Evolutionary conservation across 2,888 invertebrate species (phyloP).

Genomic region (Cybosia mesomella): DNA sequence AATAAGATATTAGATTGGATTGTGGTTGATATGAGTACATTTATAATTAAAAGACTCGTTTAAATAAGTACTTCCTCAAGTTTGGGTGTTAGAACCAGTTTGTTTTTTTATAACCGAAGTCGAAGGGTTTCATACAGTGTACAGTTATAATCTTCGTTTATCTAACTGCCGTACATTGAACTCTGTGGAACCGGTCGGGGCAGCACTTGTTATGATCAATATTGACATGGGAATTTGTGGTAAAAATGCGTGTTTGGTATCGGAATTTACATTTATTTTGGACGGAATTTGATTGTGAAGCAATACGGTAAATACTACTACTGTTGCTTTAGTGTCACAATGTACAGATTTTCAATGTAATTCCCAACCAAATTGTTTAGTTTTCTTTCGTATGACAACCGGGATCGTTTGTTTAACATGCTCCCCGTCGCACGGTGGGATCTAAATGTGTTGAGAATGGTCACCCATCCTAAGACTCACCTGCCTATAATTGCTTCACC

Average conservation of each 20-base stretch:
- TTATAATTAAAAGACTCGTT: background rate
- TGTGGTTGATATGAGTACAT: too few species aligned
- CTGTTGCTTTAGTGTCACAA: too few species aligned
- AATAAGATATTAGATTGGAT: too few species aligned
- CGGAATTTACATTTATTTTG: background rate
- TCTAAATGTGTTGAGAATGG: too few species aligned
- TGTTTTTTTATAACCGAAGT: background rate
- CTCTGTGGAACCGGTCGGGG: constrained; percentile 9
- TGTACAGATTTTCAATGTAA: too few species aligned
- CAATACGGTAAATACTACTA: too few species aligned
- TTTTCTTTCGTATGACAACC: too few species aligned
- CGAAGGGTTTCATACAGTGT: background rate
- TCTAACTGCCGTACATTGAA: constrained; percentile 5
- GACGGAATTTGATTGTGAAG: background rate
- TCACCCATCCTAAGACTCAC: too few species aligned
- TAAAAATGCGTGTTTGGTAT: background rate
- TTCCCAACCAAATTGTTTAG: too few species aligned
- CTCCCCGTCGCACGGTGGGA: too few species aligned
- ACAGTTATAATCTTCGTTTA: background rate
- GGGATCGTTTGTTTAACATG: too few species aligned
- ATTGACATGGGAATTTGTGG: constrained; percentile 5
- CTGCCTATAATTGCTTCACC: too few species aligned
- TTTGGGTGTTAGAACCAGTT: background rate
- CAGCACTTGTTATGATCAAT: constrained; percentile 17
- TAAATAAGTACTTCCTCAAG: background rate